Base-by-base conservation (phyloP, 2,888 invertebrate species). In the Sicus ferrugineus region DNA sequence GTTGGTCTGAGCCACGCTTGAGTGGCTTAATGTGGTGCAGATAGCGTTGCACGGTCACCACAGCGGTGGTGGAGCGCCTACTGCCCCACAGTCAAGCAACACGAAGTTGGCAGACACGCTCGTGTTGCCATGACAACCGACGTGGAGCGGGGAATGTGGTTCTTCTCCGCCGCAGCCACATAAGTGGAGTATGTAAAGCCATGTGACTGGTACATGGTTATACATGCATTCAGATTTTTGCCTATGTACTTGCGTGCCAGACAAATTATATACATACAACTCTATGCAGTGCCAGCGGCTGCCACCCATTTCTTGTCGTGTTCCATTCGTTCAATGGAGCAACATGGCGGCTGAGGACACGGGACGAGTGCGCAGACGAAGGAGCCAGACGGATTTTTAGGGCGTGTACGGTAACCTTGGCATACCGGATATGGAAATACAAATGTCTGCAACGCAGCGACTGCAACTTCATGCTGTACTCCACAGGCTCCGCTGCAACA, bases 381-480 rank as follows among this genome's bases (percentile, higher is more conserved):
- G 54, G 34, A 31, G 28, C 16, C 48, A 31, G 21, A 21, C 14
- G 31, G 16, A 30, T 21, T 50, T 65, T 54, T 38, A 52, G 52
- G 54, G 56, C 56, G 56, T 56, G 66, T 66, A 38, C 66, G 31
- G 56, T 66, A 66, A 66, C 66, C 66, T 66, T 66, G 66, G 38
- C 38, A 21, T 62, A 26, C n/a, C 46, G 9, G 42, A 23, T n/a
- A 11, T 38, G n/a, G 19, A 38, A 23, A 34, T 26, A 21, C 38
- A 59, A 34, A 59, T 34, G 16, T 16, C n/a, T 61, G 16, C 4
- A 38, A 61, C 14, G 26, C 7, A 59, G 38, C 23, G 7, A 59
- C 28, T 38, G 21, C 31, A 23, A 31, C 16, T n/a, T 11, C 7
- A 3, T 61, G 38, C n/a, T 19, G 38, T 23, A 19, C 31, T 19